These are phyloP conservation scores for Archips crataeganus DNA, from an alignment of 2,888 invertebrate genomes.

Conservation along the genomic window DNA sequence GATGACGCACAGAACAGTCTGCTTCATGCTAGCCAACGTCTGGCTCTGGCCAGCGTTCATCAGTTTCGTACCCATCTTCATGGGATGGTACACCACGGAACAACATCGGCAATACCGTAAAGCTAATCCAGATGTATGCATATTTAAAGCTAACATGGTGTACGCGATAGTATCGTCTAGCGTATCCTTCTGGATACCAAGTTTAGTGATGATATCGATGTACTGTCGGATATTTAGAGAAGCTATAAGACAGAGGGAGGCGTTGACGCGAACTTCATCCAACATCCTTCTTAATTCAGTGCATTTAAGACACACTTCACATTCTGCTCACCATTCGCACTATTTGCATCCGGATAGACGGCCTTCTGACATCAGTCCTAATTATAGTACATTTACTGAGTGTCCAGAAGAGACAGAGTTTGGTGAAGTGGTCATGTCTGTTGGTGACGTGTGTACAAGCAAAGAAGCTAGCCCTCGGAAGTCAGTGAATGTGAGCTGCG, in stretches of 20 bases:
- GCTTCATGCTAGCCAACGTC: conserved; percentile 94
- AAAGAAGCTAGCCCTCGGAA: conserved; percentile 82
- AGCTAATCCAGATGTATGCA: conserved; percentile 91
- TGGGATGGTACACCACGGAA: conserved; percentile 97
- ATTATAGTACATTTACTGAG: conserved; percentile 82
- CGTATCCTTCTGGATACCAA: conserved; percentile 97
- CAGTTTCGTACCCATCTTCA: conserved; percentile 97
- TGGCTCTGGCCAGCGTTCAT: conserved; percentile 97
- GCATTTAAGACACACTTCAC: conserved; percentile 92
- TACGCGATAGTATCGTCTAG: conserved; percentile 96
- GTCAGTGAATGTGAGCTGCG: conserved; percentile 81
- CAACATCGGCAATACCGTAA: conserved; percentile 89
- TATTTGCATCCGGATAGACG: conserved; percentile 79
- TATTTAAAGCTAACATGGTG: conserved; percentile 93
- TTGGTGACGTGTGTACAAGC: conserved; percentile 78
- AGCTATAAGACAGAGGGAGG: conserved; percentile 93
- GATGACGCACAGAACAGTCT: conserved; percentile 94
- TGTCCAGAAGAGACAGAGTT: conserved; percentile 80
- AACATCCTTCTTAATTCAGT: conserved; percentile 94
- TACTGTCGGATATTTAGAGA: conserved; percentile 94
- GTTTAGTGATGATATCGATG: conserved; percentile 96
- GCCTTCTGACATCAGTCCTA: conserved; percentile 80
- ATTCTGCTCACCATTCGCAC: conserved; percentile 88
- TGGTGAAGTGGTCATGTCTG: conserved; percentile 73
- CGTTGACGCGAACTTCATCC: conserved; percentile 93